Evolutionary conservation across 2,797 vertebrate species (phyloP).

Genomic region (Knipowitschia caucasica): DNA sequence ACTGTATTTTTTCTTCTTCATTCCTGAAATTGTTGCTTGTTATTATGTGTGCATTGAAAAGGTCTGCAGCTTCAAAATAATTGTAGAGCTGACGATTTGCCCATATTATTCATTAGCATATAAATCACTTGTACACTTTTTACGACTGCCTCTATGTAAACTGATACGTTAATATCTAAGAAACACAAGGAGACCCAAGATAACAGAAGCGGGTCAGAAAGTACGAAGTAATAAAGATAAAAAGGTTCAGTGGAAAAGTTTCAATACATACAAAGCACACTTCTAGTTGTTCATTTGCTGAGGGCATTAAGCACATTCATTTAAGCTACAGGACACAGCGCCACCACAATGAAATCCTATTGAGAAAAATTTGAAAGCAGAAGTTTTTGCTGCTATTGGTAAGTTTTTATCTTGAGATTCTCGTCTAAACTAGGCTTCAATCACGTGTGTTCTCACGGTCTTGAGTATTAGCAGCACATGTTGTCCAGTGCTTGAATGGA

Average conservation of each 20-base stretch:
- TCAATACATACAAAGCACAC: slow-evolving; percentile 19
- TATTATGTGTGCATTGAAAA: not conserved
- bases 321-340: not conserved
- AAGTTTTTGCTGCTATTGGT: slow-evolving; percentile 30
- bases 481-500: slow-evolving; percentile 18
- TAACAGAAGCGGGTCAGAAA: slow-evolving; percentile 29
- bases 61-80: not conserved
- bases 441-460: slow-evolving; percentile 41
- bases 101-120: not conserved
- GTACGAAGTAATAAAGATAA: slow-evolving; percentile 17
- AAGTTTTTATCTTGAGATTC: slow-evolving; percentile 27
- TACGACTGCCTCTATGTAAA: slow-evolving; percentile 38
- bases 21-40: too few species aligned
- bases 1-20: not conserved
- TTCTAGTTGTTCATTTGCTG: not conserved
- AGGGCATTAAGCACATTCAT: not conserved
- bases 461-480: slow-evolving; percentile 37
- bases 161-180: slow-evolving; percentile 12
- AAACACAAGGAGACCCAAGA: slow-evolving; percentile 6
- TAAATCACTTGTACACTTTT: slow-evolving; percentile 14
- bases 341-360: slow-evolving; percentile 7
- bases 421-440: not conserved
- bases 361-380: slow-evolving; percentile 30
- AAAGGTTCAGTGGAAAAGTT: slow-evolving; percentile 14
- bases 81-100: not conserved